These are phyloP conservation scores for Nixonia krombeini DNA, from an alignment of 1,140 invertebrate genomes.

Conservation along the genomic window DNA sequence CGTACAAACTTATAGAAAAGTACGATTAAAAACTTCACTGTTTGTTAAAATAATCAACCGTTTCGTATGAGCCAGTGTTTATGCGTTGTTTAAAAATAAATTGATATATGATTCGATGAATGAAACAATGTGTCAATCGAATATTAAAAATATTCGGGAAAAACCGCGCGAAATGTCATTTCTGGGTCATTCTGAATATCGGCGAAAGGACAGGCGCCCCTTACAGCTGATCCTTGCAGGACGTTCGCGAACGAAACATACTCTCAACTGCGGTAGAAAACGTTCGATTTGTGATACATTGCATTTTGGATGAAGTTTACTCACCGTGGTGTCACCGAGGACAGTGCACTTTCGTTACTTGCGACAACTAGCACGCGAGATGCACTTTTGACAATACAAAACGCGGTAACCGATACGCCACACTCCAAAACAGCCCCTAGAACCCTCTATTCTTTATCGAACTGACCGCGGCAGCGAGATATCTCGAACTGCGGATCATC, in stretches of 20 bases:
- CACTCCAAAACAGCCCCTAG: not conserved
- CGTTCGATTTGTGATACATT: too few relatives aligned
- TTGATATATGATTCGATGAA: not conserved
- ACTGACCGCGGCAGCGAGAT: too few relatives aligned
- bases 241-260: not conserved
- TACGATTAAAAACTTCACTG: too few relatives aligned
- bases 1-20: too few relatives aligned
- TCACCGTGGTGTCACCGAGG: not conserved
- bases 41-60: too few relatives aligned
- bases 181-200: not conserved
- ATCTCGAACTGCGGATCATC: too few relatives aligned
- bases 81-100: too few relatives aligned
- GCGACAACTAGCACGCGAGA: not conserved
- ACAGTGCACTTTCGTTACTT: not conserved
- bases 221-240: constrained; percentile 13
- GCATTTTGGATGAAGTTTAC: too few relatives aligned
- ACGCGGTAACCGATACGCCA: not conserved
- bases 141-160: too few relatives aligned
- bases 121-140: constrained; percentile 19
- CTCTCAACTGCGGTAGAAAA: constrained; percentile 14
- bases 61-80: too few relatives aligned
- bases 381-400: not conserved
- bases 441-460: not conserved
- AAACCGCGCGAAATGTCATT: not conserved
- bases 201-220: not conserved